Evolutionary conservation across 1,140 invertebrate species (phyloP), one percentile per base, ranked within the genome.

Genomic region (Dendrolimus kikuchii): DNA sequence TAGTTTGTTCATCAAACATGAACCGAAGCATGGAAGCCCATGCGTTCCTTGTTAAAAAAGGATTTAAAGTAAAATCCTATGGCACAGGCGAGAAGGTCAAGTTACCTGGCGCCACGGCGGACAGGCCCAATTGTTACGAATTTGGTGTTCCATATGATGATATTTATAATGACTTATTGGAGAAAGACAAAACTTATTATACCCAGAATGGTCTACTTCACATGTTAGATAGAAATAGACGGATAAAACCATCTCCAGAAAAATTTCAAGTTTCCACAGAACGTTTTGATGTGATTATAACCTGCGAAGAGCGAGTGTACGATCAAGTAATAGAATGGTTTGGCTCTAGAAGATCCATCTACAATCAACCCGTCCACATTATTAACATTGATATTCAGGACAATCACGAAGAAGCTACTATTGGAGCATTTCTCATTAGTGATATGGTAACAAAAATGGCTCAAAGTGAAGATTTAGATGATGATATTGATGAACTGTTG

Each of bases 21-120:
- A 99, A 99, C 78, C 90, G 98, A 57, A 99, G 96, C 71, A 99
- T 99, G 98, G 98, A 99, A 90, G 98, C 98, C 7, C 98, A 99
- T 90, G 95, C 95, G 51, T 98, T 98, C 86, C 84, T 99, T 23
- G 93, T 94, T 51, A 99, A 99, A 90, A 98, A 98, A 78, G 98
- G 98, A 3, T 99, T 98, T 72, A 93, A 93, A 72, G 98, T 99
- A 1, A 90, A 95, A 75, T 99, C 98, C 0, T 99, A 96, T 89
- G 99, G 99, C 6, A 99, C 98, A 44, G 99, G 99, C 36, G 98
- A 98, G 76, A 96, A 96, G 81, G 96, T 99, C 0, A 99, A 99
- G 81, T 87, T 99, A 51, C 99, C 99, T 45, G 99, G 99, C 43
- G 93, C 95, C 55, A 93, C 98, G 6, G 93, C 94, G 4, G 98